Percentiles rank a stretch among this genome's conserved stretches.
Evolutionary conservation across 2,113 vertebrate genomes (phyloP).

Genomic region (Oncorhynchus kisutch): DNA sequence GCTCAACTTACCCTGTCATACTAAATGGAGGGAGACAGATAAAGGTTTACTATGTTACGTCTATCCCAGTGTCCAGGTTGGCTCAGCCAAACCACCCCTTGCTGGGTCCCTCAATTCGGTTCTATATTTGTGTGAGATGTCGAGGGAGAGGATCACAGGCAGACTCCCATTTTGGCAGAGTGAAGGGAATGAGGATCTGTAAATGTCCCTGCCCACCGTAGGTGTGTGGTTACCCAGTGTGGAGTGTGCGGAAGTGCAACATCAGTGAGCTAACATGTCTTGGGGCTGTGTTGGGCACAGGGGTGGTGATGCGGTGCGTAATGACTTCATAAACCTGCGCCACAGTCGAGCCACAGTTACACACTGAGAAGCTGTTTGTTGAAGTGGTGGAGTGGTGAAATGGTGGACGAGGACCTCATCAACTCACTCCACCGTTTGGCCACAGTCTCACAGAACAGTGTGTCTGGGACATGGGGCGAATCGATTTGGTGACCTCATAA

Average conservation of each 20-base stretch:
- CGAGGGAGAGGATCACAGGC: constrained; percentile 3
- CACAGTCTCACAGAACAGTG: constrained; percentile 10
- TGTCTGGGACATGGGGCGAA: constrained; percentile 7
- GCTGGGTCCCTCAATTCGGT: constrained; percentile 50
- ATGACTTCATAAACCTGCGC: constrained; percentile 55
- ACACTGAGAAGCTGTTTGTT: constrained; percentile 6
- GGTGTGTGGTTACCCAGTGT: constrained; percentile 54
- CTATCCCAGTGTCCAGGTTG: too few relatives aligned
- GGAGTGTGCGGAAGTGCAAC: constrained; percentile 20
- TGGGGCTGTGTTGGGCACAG: constrained; percentile 32
- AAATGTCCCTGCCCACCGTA: constrained; percentile 58
- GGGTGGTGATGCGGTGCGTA: constrained; percentile 37
- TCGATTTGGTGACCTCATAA: constrained; percentile 48
- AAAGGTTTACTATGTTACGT: too few relatives aligned
- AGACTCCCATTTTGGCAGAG: constrained; percentile 12
- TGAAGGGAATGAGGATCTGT: constrained; percentile 58
- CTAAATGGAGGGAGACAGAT: too few relatives aligned
- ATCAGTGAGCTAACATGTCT: constrained; percentile 46
- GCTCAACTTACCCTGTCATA: too few relatives aligned
- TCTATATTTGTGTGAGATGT: constrained; percentile 68
- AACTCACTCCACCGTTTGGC: constrained; percentile 16
- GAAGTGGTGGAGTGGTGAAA: constrained; percentile 24
- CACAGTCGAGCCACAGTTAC: constrained; percentile 27
- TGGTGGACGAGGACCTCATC: constrained; percentile 15
- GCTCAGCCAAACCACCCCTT: constrained; percentile 30